Evolutionary conservation across 1,140 invertebrate genomes (phyloP).

Genomic region (Carcinoscorpius rotundicauda): DNA sequence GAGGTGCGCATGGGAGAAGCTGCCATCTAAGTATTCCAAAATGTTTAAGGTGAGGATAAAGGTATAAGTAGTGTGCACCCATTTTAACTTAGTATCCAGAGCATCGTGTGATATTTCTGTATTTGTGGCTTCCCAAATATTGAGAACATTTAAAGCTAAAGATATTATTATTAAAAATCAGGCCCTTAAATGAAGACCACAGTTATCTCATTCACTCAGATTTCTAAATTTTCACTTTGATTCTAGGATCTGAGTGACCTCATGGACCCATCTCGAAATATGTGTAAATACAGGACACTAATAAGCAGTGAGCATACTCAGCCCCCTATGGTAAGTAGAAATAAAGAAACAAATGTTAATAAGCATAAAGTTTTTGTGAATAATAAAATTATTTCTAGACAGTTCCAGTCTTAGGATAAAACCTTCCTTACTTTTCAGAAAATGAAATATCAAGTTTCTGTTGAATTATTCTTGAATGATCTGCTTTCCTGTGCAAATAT

Average conservation of each 20-base stretch:
- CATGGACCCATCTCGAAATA: constrained; percentile 96
- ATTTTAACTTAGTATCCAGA: too few relatives aligned
- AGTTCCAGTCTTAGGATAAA: too few relatives aligned
- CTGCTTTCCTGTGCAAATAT: too few relatives aligned
- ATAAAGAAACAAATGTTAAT: not conserved
- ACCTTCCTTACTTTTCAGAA: too few relatives aligned
- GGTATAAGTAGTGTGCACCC: not conserved
- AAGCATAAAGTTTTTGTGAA: too few relatives aligned
- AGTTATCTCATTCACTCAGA: not conserved
- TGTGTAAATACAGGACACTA: constrained; percentile 94
- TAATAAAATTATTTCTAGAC: too few relatives aligned
- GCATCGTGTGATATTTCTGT: too few relatives aligned
- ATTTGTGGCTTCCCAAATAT: not conserved
- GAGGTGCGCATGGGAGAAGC: constrained; percentile 89
- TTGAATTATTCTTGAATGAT: too few relatives aligned
- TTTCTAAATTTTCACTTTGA: not conserved
- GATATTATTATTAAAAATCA: too few relatives aligned
- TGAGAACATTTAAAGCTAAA: constrained; percentile 16
- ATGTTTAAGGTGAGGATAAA: constrained; percentile 50
- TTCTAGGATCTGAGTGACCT: constrained; percentile 68
- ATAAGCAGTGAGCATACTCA: constrained; percentile 75
- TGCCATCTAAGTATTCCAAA: constrained; percentile 89
- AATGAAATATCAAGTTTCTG: too few relatives aligned
- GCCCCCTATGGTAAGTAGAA: constrained; percentile 68
- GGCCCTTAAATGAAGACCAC: not conserved